Percentiles rank a stretch among this genome's conserved stretches.
Evolutionary conservation across 2,888 invertebrate genomes (phyloP).

Genomic region (Tachystola acroxantha): DNA sequence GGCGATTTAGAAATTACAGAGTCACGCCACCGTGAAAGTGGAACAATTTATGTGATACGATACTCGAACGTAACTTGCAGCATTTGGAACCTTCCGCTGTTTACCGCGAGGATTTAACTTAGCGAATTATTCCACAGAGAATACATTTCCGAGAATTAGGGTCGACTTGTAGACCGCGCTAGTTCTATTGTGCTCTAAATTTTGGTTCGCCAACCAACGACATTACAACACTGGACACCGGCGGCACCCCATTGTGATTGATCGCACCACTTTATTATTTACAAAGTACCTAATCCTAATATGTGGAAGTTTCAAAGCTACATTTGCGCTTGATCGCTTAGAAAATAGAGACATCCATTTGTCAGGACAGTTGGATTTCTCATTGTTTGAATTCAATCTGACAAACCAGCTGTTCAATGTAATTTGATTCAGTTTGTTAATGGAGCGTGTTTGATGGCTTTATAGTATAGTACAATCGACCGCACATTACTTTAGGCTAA

Average conservation of each 20-base stretch:
- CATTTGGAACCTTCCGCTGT: not conserved
- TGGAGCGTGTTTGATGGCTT: conserved; percentile 54
- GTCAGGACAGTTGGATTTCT: conserved; percentile 34
- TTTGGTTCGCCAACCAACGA: conserved; percentile 15
- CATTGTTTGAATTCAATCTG: conserved; percentile 41
- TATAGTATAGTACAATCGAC: no score
- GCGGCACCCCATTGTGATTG: conserved; percentile 17
- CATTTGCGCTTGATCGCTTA: conserved; percentile 18
- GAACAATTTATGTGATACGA: no score
- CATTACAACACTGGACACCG: conserved; percentile 7
- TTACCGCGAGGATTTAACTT: conserved; percentile 27
- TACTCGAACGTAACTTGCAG: not conserved
- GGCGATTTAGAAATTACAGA: no score
- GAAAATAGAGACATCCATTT: conserved; percentile 30
- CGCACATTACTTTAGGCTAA: no score
- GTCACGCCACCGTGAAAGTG: no score
- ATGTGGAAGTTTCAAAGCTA: conserved; percentile 17
- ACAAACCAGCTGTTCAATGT: conserved; percentile 62
- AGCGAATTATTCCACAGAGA: conserved; percentile 30
- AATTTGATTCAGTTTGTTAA: conserved; percentile 64
- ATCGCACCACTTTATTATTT: conserved; percentile 17
- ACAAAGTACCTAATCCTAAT: no score
- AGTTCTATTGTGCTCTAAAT: conserved; percentile 15
- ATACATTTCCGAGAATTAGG: conserved; percentile 31
- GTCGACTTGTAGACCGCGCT: conserved; percentile 9